phyloP scores from a whole-genome alignment of 2,888 invertebrate species.

The Cryptosula pallasiana region DNA sequence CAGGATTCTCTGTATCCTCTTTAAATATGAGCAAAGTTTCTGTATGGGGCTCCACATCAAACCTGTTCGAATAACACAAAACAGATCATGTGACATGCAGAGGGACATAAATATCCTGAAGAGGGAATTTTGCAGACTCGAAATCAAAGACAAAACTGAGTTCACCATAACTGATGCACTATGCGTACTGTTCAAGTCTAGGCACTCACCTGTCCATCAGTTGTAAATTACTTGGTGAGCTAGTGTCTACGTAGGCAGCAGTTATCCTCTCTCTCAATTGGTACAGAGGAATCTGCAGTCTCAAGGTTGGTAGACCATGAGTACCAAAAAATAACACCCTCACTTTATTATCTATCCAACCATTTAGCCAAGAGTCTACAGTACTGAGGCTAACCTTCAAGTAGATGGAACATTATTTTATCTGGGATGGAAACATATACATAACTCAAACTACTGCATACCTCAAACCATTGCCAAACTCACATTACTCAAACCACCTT shows the following conservation, averaged over 20 bases:
- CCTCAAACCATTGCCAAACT: too few species aligned
- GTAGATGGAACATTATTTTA: too few species aligned
- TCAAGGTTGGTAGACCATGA: slow-evolving; percentile 68
- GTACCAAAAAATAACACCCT: slow-evolving; percentile 73
- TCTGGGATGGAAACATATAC: too few species aligned
- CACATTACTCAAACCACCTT: too few species aligned
- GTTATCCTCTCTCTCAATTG: slow-evolving; percentile 77
- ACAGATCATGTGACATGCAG: too few species aligned
- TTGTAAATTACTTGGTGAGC: slow-evolving; percentile 26
- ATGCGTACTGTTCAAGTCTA: too few species aligned
- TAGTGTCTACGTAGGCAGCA: slow-evolving; percentile 63
- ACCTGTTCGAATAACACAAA: slow-evolving; percentile 26
- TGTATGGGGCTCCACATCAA: slow-evolving; percentile 57
- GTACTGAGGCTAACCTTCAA: slow-evolving; percentile 64
- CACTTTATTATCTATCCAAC: slow-evolving; percentile 87
- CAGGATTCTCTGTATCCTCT: slow-evolving; percentile 65
- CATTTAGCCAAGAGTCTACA: slow-evolving; percentile 70
- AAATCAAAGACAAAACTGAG: too few species aligned
- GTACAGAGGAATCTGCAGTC: slow-evolving; percentile 83
- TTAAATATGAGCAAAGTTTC: slow-evolving; percentile 83
- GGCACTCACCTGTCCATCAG: slow-evolving; percentile 26
- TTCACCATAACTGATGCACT: too few species aligned
- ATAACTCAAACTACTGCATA: too few species aligned
- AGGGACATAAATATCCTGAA: too few species aligned
- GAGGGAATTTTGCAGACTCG: too few species aligned